Evolutionary conservation across 2,797 vertebrate species (phyloP).

Genomic region (Sphenopsis melanotis): DNA sequence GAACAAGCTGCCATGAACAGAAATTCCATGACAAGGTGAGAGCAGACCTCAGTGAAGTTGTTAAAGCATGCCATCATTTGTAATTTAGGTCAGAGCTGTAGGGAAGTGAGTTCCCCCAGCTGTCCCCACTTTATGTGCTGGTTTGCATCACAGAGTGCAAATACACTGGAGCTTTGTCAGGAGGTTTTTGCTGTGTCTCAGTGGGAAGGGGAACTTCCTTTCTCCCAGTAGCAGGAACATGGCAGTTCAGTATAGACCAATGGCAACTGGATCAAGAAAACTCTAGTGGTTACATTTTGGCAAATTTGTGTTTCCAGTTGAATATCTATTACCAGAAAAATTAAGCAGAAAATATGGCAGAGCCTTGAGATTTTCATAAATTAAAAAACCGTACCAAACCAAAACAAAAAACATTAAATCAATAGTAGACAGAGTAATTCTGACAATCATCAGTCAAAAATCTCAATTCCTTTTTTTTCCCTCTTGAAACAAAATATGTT

Average conservation of each 20-base stretch:
- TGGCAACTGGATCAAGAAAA: background rate
- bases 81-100: background rate
- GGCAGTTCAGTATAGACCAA: background rate
- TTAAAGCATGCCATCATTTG: background rate
- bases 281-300: background rate
- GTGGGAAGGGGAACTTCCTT: background rate
- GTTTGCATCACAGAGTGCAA: background rate
- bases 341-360: background rate
- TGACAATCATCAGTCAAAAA: background rate
- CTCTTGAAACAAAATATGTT: background rate
- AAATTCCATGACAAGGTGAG: background rate
- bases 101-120: background rate
- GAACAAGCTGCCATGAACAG: background rate
- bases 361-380: background rate
- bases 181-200: background rate
- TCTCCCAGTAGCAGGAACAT: background rate
- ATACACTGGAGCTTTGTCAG: background rate
- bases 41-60: background rate
- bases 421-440: background rate
- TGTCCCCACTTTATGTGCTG: background rate
- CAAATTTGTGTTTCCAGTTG: background rate
- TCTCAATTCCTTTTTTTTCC: background rate
- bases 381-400: background rate
- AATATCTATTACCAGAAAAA: background rate
- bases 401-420: background rate